Conservation (phyloP, 2,113 vertebrate genomes). For the Raja brachyura region DNA sequence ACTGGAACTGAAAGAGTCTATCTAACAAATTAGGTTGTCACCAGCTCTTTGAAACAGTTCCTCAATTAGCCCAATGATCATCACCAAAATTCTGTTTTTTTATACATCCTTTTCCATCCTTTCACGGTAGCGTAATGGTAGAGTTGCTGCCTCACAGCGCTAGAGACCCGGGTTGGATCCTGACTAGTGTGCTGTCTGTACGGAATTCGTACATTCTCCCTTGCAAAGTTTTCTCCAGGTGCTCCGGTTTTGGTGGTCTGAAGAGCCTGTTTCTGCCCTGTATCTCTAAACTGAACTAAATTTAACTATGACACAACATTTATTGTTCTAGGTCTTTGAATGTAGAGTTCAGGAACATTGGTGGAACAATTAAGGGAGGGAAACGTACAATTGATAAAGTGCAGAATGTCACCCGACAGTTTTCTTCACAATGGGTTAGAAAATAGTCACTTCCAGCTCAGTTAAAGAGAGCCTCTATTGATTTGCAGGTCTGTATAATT, state of each 20-base stretch:
- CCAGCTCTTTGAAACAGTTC: background rate
- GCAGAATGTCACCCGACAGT: no score
- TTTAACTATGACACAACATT: background rate
- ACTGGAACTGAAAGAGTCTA: background rate
- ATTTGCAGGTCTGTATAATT: background rate
- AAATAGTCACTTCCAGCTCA: slow-evolving; percentile 4
- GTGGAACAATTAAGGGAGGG: background rate
- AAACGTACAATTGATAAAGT: background rate
- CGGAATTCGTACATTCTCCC: no score
- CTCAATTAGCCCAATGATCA: background rate
- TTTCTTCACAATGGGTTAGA: no score
- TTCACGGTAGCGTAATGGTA: no score
- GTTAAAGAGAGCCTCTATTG: background rate
- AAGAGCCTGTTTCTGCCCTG: no score
- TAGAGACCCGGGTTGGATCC: no score
- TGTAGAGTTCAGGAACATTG: background rate
- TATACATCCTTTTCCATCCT: background rate
- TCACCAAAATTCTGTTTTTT: background rate
- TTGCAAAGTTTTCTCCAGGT: no score
- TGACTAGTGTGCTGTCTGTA: no score
- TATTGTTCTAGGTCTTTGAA: background rate
- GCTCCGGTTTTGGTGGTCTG: no score
- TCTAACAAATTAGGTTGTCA: background rate
- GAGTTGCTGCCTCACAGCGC: no score
- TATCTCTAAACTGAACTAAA: no score